phyloP scores from a whole-genome alignment of 2,797 vertebrate species.

The Nyctalus aviator region DNA sequence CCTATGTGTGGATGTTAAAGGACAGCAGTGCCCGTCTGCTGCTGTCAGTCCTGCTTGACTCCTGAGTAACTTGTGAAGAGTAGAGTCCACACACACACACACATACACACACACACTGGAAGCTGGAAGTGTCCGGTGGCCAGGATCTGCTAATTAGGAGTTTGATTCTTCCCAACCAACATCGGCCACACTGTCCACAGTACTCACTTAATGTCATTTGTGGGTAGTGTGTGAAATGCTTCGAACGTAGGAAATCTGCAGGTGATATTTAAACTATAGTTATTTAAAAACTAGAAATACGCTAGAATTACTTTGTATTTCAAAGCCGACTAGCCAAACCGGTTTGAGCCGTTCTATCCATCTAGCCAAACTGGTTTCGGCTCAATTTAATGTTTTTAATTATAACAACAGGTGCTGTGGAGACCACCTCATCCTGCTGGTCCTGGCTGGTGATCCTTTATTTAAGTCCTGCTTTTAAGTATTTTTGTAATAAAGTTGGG shows the following conservation, averaged over 20 bases:
- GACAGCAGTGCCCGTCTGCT: too few species aligned
- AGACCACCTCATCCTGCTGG: neutral
- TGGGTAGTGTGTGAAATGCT: neutral
- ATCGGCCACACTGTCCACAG: neutral
- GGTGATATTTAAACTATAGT: neutral
- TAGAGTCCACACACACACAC: rapidly evolving
- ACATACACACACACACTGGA: rapidly evolving
- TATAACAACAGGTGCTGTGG: too few species aligned
- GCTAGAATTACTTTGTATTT: neutral
- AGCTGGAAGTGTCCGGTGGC: neutral
- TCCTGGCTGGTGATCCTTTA: neutral
- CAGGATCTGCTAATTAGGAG: neutral
- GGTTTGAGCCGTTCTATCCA: too few species aligned
- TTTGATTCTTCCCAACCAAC: neutral
- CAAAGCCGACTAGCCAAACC: too few species aligned
- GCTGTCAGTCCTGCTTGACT: neutral
- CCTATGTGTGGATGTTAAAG: rapidly evolving
- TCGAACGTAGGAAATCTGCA: neutral
- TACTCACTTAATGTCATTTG: neutral
- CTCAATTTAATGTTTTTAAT: neutral
- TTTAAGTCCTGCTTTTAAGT: neutral
- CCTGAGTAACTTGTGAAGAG: neutral
- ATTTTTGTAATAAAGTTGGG: neutral
- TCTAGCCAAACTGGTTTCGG: too few species aligned
- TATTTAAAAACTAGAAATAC: neutral